Percentiles rank a stretch among this genome's conserved stretches.
These are phyloP conservation scores for Cepaea hortensis DNA, from an alignment of 2,888 invertebrate species.

Conservation along the genomic window DNA sequence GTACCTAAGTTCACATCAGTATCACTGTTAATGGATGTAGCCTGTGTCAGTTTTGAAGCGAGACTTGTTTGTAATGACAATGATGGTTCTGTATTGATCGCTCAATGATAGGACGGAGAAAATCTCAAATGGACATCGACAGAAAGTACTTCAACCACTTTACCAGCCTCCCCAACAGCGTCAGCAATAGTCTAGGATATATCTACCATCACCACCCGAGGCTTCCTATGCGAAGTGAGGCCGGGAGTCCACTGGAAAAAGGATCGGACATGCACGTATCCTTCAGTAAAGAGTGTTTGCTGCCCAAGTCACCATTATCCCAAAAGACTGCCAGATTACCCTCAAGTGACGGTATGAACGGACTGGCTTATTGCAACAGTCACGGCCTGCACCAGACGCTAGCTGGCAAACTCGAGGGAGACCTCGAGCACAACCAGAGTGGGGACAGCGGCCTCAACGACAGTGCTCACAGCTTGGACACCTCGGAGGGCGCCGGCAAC, in stretches of 20 bases:
- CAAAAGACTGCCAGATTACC: not conserved
- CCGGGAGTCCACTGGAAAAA: not conserved
- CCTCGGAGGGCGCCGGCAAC: slow-evolving; percentile 26
- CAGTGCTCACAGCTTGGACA: slow-evolving; percentile 51
- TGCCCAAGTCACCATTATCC: not conserved
- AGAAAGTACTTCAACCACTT: not conserved
- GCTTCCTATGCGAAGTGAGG: not conserved
- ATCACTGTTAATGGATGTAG: too few relatives aligned
- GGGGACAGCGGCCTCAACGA: slow-evolving; percentile 54
- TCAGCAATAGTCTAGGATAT: not conserved
- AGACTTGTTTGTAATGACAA: not conserved
- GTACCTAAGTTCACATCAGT: too few relatives aligned
- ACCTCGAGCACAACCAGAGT: slow-evolving; percentile 30
- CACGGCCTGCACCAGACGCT: not conserved
- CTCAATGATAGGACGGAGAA: not conserved
- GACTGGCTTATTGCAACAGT: not conserved
- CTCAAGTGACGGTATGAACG: not conserved
- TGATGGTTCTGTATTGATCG: not conserved
- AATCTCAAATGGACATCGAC: slow-evolving; percentile 16
- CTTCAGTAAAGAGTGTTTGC: too few relatives aligned
- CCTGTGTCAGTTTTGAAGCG: not conserved
- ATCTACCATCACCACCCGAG: not conserved
- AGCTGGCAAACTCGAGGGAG: not conserved
- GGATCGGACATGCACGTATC: not conserved
- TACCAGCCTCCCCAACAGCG: not conserved